Percentiles rank a stretch among this genome's conserved stretches.
Conservation (phyloP, 2,113 vertebrate genomes). For the Stigmatopora nigra region DNA sequence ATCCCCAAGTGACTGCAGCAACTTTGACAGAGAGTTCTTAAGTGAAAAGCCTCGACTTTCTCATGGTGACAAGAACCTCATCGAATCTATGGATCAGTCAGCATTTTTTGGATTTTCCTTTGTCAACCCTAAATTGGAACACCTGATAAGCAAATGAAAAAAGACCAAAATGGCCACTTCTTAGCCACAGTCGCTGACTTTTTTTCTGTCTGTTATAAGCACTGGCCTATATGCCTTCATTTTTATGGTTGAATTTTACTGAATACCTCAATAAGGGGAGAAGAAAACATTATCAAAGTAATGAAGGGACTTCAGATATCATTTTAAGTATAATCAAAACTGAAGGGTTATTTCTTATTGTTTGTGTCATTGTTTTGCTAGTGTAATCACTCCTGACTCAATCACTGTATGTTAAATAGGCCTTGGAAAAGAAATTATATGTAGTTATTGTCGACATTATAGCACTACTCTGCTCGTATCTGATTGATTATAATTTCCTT, state of each 20-base stretch:
- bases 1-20: conserved; percentile 83
- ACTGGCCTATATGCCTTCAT: neutral
- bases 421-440: neutral
- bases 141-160: conserved; percentile 74
- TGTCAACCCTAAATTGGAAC: conserved; percentile 83
- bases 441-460: neutral
- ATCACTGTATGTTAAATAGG: conserved; percentile 47
- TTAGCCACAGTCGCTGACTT: neutral
- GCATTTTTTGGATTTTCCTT: conserved; percentile 91
- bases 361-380: conserved; percentile 7
- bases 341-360: conserved; percentile 8
- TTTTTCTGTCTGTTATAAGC: neutral
- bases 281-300: neutral
- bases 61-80: conserved; percentile 85
- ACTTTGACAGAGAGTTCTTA: conserved; percentile 95
- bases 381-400: conserved; percentile 30
- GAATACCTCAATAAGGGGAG: neutral
- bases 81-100: conserved; percentile 91
- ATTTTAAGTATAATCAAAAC: conserved; percentile 28
- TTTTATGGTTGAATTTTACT: neutral
- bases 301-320: conserved; percentile 34
- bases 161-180: neutral
- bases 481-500: neutral
- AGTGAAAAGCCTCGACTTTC: conserved; percentile 88
- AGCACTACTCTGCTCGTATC: neutral